Evolutionary conservation across 2,797 vertebrate species (phyloP).

Genomic region (Lacerta agilis): DNA sequence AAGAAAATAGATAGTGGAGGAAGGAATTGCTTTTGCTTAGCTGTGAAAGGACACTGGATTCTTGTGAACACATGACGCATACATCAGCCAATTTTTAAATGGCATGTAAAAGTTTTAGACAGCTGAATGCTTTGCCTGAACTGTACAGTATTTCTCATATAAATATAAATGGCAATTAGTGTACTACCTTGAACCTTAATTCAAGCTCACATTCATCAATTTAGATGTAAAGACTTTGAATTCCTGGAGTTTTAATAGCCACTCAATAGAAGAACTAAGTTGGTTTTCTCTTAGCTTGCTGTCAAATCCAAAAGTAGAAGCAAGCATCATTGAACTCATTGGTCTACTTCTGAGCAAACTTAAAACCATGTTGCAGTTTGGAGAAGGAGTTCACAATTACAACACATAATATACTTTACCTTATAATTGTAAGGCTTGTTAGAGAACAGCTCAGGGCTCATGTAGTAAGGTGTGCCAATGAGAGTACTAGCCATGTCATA

Average conservation of each 20-base stretch:
- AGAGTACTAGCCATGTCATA: constrained; percentile 98
- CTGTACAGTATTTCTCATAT: too few relatives aligned
- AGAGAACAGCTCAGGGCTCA: constrained; percentile 97
- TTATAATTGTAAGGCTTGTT: constrained; percentile 98
- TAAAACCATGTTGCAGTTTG: not conserved
- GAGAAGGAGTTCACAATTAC: not conserved
- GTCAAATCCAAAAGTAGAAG: not conserved
- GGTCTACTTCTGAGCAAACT: not conserved
- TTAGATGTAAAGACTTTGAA: too few relatives aligned
- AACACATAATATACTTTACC: constrained; percentile 77
- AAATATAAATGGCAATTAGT: too few relatives aligned
- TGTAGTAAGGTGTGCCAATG: constrained; percentile 98
- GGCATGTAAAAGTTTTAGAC: not conserved
- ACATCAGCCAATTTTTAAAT: not conserved
- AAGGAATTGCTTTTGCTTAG: not conserved
- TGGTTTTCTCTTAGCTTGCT: not conserved
- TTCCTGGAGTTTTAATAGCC: not conserved
- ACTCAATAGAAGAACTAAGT: not conserved
- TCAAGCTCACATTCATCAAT: too few relatives aligned
- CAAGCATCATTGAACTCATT: not conserved
- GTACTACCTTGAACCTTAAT: too few relatives aligned
- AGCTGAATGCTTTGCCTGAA: too few relatives aligned
- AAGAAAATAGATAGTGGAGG: not conserved
- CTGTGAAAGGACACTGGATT: not conserved
- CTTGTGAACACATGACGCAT: not conserved